These are phyloP conservation scores for Eurytoma californica DNA, from an alignment of 2,888 invertebrate genomes.

Conservation along the genomic window DNA sequence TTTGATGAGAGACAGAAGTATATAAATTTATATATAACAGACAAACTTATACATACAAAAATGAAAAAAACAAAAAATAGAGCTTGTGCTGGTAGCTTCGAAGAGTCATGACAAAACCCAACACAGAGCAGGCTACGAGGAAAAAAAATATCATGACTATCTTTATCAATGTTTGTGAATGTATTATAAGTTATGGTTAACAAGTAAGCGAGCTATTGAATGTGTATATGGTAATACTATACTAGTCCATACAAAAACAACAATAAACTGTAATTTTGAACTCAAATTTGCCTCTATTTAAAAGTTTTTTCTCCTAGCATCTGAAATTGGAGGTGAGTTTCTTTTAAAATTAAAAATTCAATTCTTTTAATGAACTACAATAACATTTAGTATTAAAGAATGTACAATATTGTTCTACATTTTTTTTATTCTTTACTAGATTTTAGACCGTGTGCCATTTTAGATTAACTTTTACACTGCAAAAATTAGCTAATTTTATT, in stretches of 20 bases:
- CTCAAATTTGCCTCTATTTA: constrained; percentile 23
- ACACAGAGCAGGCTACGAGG: constrained; percentile 47
- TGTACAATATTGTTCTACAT: too few species aligned
- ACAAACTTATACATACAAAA: constrained; percentile 64
- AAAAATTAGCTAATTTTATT: too few species aligned
- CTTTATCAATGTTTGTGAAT: constrained; percentile 75
- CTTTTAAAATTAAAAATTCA: background rate
- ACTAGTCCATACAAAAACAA: constrained; percentile 75
- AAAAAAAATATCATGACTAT: constrained; percentile 72
- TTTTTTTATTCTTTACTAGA: too few species aligned
- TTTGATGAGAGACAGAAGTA: constrained; percentile 58
- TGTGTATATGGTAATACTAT: constrained; percentile 75
- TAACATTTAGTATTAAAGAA: too few species aligned
- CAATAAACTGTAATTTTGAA: constrained; percentile 75
- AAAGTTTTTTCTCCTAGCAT: background rate
- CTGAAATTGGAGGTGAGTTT: background rate
- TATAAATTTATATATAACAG: constrained; percentile 40
- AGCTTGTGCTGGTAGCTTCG: constrained; percentile 68
- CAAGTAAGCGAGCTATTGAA: constrained; percentile 75
- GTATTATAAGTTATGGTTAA: constrained; percentile 73
- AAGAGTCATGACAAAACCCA: constrained; percentile 68
- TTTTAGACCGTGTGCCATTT: too few species aligned
- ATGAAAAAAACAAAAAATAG: constrained; percentile 59
- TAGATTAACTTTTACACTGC: too few species aligned
- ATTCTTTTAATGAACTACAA: too few species aligned